Base-by-base conservation (phyloP, 2,888 invertebrate species). In the Lasioglossum zephyrum region DNA sequence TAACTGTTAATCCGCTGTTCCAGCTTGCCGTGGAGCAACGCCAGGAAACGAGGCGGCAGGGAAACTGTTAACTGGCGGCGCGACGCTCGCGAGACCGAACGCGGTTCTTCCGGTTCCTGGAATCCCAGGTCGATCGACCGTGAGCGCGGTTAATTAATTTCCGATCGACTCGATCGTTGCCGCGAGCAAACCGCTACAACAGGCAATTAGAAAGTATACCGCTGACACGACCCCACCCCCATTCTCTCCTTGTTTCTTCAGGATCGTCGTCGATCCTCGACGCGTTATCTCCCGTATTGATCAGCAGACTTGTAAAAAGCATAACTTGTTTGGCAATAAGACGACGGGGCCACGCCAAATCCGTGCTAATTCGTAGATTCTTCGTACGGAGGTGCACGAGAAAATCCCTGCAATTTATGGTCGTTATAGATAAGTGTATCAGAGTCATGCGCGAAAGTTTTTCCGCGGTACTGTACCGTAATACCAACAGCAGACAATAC, bases 1-100 rank as follows among this genome's bases (percentile, higher is more conserved):
- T 91, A 91, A 86, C 83, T 31, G 82, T 87, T 90, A 89, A 88
- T 89, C 76, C 87, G 81, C 39, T 79, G 82, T 49, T 5, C 36
- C 39, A 39, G 69, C 22, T 41, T 41, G 66, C 22, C 36, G 31
- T 2, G 66, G 36, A 47, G 82, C 39, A 36, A n/a, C 76, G 63
- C 63, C 66, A 69, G 66, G 53, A 63, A 72, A 57, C 47, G 66
- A 36, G 70, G 39, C 39, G 44, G 18, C 49, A 39, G 57, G n/a
- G 63, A 44, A 57, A 36, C 44, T 44, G 44, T 36, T 31, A 49
- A 79, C 41, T 63, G 22, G 41, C 41, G 39, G 69, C 72, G 16
- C 47, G 26, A 22, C 47, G 36, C 13, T 70, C 44, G 57, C 76
- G 47, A 57, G 22, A 53, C 26, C 39, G 44, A 36, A 26, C 79